phyloP scores from a whole-genome alignment of 2,113 vertebrate genomes.

The Salvelinus namaycush region DNA sequence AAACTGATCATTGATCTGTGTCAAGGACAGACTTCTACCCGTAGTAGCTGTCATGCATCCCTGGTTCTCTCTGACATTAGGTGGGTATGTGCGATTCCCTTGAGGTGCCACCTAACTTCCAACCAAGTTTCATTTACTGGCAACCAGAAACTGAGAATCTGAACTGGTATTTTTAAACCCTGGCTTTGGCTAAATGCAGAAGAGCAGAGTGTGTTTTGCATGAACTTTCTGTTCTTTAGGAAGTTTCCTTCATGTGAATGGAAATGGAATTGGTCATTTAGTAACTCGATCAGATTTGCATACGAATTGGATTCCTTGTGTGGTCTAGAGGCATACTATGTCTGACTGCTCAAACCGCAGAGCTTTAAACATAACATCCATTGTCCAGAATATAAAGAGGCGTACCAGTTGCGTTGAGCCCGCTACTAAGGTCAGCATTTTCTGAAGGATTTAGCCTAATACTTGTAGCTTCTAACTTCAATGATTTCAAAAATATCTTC shows the following conservation, averaged over 20 bases:
- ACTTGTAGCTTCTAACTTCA: too few relatives aligned
- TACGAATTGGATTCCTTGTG: background rate
- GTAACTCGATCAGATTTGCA: background rate
- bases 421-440: too few relatives aligned
- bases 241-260: slow-evolving; percentile 35
- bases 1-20: too few relatives aligned
- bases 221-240: slow-evolving; percentile 50
- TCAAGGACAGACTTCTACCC: too few relatives aligned
- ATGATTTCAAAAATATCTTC: too few relatives aligned
- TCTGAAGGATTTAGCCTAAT: too few relatives aligned
- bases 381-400: too few relatives aligned
- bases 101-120: slow-evolving; percentile 14
- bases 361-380: too few relatives aligned
- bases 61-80: slow-evolving; percentile 13
- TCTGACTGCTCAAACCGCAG: too few relatives aligned
- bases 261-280: background rate
- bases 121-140: slow-evolving; percentile 67
- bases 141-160: slow-evolving; percentile 69
- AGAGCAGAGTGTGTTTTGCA: slow-evolving; percentile 40
- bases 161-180: slow-evolving; percentile 65
- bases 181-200: slow-evolving; percentile 51
- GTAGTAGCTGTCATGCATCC: slow-evolving; percentile 15
- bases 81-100: background rate
- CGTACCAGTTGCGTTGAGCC: too few relatives aligned
- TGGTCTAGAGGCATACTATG: background rate